phyloP scores from a whole-genome alignment of 2,113 vertebrate genomes.

The Okapia johnstoni region DNA sequence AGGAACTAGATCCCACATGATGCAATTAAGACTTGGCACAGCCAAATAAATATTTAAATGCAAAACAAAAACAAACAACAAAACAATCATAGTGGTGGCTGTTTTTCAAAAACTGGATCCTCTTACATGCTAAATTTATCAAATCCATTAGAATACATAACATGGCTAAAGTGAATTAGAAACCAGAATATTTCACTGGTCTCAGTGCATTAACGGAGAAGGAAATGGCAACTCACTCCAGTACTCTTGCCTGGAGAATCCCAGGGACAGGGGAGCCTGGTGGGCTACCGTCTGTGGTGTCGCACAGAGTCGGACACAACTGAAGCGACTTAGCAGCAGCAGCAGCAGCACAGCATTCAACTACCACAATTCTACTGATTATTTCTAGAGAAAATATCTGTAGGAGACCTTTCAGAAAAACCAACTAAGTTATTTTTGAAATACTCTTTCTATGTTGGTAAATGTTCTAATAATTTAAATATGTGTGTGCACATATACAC shows the following conservation, averaged over 20 bases:
- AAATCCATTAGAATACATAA: neutral
- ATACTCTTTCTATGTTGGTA: neutral
- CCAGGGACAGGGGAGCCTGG: no score
- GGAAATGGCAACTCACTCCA: no score
- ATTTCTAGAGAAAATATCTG: neutral
- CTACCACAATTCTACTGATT: neutral
- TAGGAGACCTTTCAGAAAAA: neutral
- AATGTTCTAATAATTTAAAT: conserved; percentile 1
- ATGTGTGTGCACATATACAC: neutral
- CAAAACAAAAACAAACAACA: neutral
- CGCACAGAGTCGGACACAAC: no score
- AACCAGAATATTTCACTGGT: neutral
- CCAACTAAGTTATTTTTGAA: neutral
- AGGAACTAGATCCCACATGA: neutral
- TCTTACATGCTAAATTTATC: neutral
- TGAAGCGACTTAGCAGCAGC: no score
- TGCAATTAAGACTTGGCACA: neutral
- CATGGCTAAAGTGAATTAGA: neutral
- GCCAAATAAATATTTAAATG: neutral
- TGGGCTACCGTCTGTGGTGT: no score
- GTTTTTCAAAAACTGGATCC: neutral
- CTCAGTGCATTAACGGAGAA: neutral
- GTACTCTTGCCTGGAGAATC: no score
- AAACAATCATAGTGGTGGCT: neutral
- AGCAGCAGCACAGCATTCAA: neutral